Conservation (phyloP, 2,113 vertebrate genomes). For the Etheostoma cragini region DNA sequence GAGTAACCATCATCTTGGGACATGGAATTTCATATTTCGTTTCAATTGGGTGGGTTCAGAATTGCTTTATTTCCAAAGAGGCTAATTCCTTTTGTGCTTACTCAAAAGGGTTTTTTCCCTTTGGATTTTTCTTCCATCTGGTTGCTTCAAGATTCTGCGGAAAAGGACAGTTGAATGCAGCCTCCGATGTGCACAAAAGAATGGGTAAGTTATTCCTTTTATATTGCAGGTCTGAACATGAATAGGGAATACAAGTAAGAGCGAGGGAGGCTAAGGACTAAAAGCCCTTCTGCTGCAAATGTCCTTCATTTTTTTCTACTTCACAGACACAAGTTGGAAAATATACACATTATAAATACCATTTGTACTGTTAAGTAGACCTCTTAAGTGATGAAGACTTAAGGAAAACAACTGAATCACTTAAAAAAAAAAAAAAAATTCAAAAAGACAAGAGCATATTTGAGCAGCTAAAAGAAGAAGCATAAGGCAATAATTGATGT, state of each 20-base stretch:
- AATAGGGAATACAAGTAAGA: conserved; percentile 82
- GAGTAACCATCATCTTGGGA: conserved; percentile 74
- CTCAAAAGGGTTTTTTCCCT: conserved; percentile 90
- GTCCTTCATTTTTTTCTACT: conserved; percentile 47
- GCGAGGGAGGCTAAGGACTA: conserved; percentile 58
- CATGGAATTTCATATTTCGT: conserved; percentile 87
- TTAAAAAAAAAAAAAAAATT: background rate
- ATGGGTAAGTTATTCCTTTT: conserved; percentile 97
- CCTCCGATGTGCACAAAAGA: conserved; percentile 99
- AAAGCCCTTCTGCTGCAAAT: conserved; percentile 76
- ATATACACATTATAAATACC: conserved; percentile 22
- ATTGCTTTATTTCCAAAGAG: conserved; percentile 83
- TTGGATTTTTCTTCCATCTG: conserved; percentile 94
- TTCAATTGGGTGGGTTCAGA: conserved; percentile 81
- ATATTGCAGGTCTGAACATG: conserved; percentile 79
- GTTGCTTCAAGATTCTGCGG: conserved; percentile 90
- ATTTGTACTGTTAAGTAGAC: conserved; percentile 2
- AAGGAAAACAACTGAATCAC: background rate
- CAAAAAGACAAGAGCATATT: background rate
- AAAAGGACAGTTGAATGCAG: conserved; percentile 99
- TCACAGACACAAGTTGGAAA: conserved; percentile 20
- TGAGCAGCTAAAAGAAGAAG: background rate
- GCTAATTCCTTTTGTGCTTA: conserved; percentile 84
- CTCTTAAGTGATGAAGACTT: background rate
- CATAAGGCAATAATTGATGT: background rate